Evolutionary conservation across 2,113 vertebrate species (phyloP).

Genomic region (Hydrochoerus hydrochaeris): DNA sequence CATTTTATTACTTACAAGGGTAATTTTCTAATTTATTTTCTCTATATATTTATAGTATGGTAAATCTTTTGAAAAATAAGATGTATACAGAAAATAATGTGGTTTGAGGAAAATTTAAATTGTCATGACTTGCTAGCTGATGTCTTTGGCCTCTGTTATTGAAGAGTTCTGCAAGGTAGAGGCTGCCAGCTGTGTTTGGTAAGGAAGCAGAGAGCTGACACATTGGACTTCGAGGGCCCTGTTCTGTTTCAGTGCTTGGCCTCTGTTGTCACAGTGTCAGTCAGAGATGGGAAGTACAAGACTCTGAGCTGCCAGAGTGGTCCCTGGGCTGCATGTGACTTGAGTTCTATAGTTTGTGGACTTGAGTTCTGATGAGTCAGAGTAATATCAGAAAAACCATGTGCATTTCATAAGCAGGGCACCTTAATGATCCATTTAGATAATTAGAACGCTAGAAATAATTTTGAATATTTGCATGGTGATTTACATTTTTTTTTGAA

Average conservation of each 20-base stretch:
- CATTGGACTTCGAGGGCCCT: background rate
- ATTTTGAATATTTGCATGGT: background rate
- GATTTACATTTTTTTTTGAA: background rate
- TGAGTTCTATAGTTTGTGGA: background rate
- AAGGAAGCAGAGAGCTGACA: background rate
- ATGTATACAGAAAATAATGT: background rate
- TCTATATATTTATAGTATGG: background rate
- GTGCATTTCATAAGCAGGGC: background rate
- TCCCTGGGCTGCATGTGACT: background rate
- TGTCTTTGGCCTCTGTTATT: background rate
- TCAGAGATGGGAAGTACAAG: accelerated
- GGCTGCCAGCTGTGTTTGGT: background rate
- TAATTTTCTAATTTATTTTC: background rate
- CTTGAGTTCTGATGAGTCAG: background rate
- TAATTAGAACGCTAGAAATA: background rate
- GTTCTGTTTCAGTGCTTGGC: background rate
- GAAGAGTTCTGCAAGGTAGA: background rate
- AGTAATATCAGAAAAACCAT: background rate
- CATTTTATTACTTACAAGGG: constrained; percentile 34
- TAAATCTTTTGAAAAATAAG: constrained; percentile 41
- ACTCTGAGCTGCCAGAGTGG: background rate
- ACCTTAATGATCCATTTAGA: background rate
- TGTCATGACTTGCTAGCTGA: background rate
- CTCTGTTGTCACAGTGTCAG: background rate
- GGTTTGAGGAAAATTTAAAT: constrained; percentile 28